Evolutionary conservation across 2,888 invertebrate genomes (phyloP), one percentile per base, ranked within the genome.

Genomic region (Tupiocoris notatus): DNA sequence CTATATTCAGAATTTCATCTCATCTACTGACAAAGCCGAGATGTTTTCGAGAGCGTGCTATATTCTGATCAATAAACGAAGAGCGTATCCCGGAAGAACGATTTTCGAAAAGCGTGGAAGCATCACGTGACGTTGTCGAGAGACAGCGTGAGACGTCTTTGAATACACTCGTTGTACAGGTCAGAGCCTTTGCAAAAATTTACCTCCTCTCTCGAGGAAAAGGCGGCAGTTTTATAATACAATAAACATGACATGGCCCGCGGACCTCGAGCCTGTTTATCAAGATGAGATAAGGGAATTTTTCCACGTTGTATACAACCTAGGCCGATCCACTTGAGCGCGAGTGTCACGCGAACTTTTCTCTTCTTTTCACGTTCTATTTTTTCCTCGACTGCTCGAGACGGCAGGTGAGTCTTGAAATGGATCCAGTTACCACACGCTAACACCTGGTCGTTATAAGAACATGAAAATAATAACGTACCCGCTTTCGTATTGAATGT

Each of bases 181-280:
- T 39, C 12, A 39, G 39, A 39, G 39, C 12, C 39, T 39, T 12
- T 12, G 39, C 39, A 12, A 39, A 39, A 39, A 39, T 39, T 39
- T 12, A 7, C 39, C 12, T 39, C 39, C 12, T 7, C 12, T 59
- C 59, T n/a, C n/a, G n/a, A 73, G 62, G 73, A 59, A 59, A 73
- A 73, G 73, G 73, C 62, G 73, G 73, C 73, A 73, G 73, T 73
- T 73, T 73, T 73, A 73, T 73, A 73, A 73, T 73, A 63, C 73
- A 73, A 73, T 73, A 73, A 73, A 73, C 73, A 73, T 73, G 73
- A 73, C 73, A 73, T 54, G n/a, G 62, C 6, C 39, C 20, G 39
- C 21, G 62, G 62, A 1, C 39, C 20, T 22, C 21, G 62, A 17
- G 16, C 63, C 25, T 54, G 63, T 61, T 73, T 73, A 73, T 73